Evolutionary conservation across 2,113 vertebrate species (phyloP).

Genomic region (Myotis davidii): DNA sequence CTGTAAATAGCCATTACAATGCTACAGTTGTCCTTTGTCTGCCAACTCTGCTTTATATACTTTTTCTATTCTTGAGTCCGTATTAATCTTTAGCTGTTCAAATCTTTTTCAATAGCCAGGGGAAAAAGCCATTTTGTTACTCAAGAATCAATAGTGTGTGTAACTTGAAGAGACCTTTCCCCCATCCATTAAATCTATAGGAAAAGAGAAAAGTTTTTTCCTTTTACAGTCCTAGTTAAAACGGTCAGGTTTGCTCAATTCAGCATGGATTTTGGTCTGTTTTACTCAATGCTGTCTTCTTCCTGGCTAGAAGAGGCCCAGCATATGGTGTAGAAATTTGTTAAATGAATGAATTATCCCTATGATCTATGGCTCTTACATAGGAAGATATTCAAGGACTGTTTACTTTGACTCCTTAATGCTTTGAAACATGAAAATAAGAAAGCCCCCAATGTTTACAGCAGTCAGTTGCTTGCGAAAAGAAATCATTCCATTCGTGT

Average conservation of each 20-base stretch:
- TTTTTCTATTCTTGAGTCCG: constrained; percentile 34
- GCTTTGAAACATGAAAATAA: constrained; percentile 31
- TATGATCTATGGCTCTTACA: background rate
- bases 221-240: constrained; percentile 49
- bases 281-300: constrained; percentile 13
- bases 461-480: constrained; percentile 11
- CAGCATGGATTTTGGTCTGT: background rate
- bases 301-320: background rate
- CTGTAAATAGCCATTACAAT: constrained; percentile 38
- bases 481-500: constrained; percentile 7
- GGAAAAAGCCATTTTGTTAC: background rate
- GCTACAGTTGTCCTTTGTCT: background rate
- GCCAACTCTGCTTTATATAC: constrained; percentile 12
- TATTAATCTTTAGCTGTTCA: constrained; percentile 16
- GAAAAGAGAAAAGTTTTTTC: background rate
- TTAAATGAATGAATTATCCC: constrained; percentile 51
- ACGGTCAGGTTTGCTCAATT: background rate
- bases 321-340: background rate
- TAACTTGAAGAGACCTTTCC: constrained; percentile 31
- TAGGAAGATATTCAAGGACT: background rate
- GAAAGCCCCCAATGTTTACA: background rate
- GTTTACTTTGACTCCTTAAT: constrained; percentile 29
- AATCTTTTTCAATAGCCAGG: constrained; percentile 19
- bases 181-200: background rate
- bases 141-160: constrained; percentile 36